phyloP scores from a whole-genome alignment of 2,888 invertebrate genomes.

The Protophormia terraenovae region DNA sequence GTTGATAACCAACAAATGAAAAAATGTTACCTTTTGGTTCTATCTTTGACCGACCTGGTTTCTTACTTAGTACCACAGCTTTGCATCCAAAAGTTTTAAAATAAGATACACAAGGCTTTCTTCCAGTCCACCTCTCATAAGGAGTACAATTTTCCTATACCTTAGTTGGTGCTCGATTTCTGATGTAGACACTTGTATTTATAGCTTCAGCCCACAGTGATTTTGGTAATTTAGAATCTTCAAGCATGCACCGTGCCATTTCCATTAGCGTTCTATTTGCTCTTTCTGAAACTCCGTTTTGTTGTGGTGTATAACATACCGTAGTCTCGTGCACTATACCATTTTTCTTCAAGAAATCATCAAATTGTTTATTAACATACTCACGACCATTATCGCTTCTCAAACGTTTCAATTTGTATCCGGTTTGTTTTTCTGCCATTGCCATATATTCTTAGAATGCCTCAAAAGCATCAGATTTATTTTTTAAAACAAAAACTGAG shows the following conservation, averaged over 20 bases:
- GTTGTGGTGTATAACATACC: neutral
- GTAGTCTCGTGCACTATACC: neutral
- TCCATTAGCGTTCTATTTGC: neutral
- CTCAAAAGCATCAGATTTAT: neutral
- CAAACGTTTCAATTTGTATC: slow-evolving; percentile 6
- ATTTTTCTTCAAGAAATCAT: neutral
- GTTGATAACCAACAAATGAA: slow-evolving; percentile 13
- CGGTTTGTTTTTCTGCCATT: neutral
- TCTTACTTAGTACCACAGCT: neutral
- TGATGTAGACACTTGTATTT: too few species aligned
- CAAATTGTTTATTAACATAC: neutral
- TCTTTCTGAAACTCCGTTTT: neutral
- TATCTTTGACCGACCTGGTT: neutral
- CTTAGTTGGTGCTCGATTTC: slow-evolving; percentile 4
- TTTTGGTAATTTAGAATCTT: neutral
- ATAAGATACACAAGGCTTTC: neutral
- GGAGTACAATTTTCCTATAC: neutral
- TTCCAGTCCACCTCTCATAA: neutral
- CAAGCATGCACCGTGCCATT: neutral
- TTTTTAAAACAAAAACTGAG: neutral
- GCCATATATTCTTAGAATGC: neutral
- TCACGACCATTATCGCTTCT: slow-evolving; percentile 25
- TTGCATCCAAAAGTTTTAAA: neutral
- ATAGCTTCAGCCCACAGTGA: too few species aligned
- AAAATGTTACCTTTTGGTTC: neutral